These are phyloP conservation scores for Eueremaeus valkanovi DNA, from an alignment of 2,888 invertebrate genomes.

Conservation along the genomic window DNA sequence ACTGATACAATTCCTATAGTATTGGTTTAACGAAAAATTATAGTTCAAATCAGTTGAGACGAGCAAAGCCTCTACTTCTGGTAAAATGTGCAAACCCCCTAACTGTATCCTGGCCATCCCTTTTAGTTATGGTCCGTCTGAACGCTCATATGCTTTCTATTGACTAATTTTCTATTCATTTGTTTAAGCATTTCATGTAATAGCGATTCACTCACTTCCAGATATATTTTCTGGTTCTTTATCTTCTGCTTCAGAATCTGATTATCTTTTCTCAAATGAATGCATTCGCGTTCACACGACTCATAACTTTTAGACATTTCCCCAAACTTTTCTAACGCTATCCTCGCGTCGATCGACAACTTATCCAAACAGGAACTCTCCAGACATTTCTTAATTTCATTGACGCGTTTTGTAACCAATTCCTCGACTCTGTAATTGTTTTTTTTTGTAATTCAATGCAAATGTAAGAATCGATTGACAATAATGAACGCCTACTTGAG, in stretches of 20 bases:
- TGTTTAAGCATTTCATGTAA: background rate
- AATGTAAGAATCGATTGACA: background rate
- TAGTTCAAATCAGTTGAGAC: no score
- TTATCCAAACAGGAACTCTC: background rate
- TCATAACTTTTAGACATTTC: constrained; percentile 4
- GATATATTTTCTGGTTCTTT: background rate
- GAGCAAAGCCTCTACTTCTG: no score
- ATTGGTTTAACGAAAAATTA: no score
- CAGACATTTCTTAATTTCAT: background rate
- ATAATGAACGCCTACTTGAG: background rate
- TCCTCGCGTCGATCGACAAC: background rate
- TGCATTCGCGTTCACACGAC: background rate
- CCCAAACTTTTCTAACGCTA: constrained; percentile 7
- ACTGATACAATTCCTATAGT: no score
- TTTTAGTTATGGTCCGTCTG: background rate
- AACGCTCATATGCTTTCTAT: background rate
- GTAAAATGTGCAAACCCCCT: no score
- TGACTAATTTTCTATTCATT: background rate
- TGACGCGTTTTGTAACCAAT: background rate
- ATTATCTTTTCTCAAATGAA: background rate
- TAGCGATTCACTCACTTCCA: background rate
- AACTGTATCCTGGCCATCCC: no score
- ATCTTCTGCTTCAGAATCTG: background rate
- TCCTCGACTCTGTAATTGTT: constrained; percentile 6
- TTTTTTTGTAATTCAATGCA: no score